Base-by-base conservation (phyloP, 2,797 vertebrate species). In the Poecilia velifera region DNA sequence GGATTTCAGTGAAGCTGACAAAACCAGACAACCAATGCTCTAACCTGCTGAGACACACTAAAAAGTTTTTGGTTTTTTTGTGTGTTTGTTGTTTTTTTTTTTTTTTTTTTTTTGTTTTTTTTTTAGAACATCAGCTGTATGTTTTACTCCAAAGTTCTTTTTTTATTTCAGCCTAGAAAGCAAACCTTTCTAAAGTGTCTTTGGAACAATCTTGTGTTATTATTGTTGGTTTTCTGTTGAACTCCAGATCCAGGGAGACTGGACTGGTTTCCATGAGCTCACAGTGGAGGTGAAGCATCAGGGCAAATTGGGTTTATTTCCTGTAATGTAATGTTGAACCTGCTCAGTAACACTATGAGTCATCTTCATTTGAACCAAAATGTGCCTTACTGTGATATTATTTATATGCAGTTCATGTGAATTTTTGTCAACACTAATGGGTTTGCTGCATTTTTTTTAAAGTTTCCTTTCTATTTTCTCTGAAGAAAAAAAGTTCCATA, bases 401-500 rank as follows among this genome's bases (percentile, higher is more conserved):
- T 91, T 89, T 91, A 82, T 88, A 47, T 45, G 72, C 70, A 76
- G 41, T 71, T 87, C 45, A 75, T 47, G 1, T 80, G 51, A 88
- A 57, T 91, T 89, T 86, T 77, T 85, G 79, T 82, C 77, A 64
- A 73, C 76, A 78, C 66, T 74, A 84, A 84, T 84, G 74, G 51
- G 64, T 86, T 57, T n/a, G 6, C 39, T 43, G 39, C 1, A 9
- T 13, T 6, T 74, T 78, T 84, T 81, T 84, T 89, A n/a, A 78
- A 86, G 78, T 73, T 59, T 84, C 78, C 53, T 79, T 85, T 87
- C 64, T 83, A 73, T 87, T 88, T 84, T 74, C 47, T 49, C 73
- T 20, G 14, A 53, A 59, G 41, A 51, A 51, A 77, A 84, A 83
- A 18, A 6, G 8, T 47, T 81, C 47, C 0, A 0, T 71, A 78